Conservation (phyloP, 92 coral and sea anemone species). For the Zoanthus sansibaricus region DNA sequence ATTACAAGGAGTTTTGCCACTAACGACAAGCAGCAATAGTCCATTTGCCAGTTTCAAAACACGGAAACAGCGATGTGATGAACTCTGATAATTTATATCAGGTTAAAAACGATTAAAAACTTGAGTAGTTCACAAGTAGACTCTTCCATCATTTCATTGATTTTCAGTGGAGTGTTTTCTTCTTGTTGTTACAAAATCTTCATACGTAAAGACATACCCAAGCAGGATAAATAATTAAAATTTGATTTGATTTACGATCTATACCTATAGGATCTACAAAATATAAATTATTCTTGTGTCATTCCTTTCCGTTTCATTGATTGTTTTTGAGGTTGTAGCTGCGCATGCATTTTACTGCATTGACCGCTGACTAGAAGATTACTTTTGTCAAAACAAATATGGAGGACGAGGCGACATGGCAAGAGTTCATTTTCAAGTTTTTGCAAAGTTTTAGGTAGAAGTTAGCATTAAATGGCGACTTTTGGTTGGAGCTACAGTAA, state of each 20-base stretch:
- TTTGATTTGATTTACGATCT: background rate
- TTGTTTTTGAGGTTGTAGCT: background rate
- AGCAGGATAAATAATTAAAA: constrained; percentile 5
- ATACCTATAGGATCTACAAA: background rate
- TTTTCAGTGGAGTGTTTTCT: background rate
- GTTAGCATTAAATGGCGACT: constrained; percentile 75
- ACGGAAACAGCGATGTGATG: background rate
- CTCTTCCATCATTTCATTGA: background rate
- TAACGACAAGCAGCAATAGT: background rate
- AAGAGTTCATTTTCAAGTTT: background rate
- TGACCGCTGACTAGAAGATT: constrained; percentile 44
- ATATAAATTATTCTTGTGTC: background rate
- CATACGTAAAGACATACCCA: background rate
- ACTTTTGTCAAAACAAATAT: constrained; percentile 37
- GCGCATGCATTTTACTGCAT: constrained; percentile 13
- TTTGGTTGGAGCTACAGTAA: constrained; percentile 92
- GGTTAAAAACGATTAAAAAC: background rate
- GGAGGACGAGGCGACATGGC: constrained; percentile 8
- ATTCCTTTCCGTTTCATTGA: background rate
- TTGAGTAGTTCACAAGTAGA: background rate
- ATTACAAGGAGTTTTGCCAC: background rate
- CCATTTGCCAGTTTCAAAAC: background rate
- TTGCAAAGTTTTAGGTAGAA: background rate
- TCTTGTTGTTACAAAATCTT: background rate
- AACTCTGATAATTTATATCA: background rate